Evolutionary conservation across 1,140 invertebrate species (phyloP).

Genomic region (Heliconius congener): DNA sequence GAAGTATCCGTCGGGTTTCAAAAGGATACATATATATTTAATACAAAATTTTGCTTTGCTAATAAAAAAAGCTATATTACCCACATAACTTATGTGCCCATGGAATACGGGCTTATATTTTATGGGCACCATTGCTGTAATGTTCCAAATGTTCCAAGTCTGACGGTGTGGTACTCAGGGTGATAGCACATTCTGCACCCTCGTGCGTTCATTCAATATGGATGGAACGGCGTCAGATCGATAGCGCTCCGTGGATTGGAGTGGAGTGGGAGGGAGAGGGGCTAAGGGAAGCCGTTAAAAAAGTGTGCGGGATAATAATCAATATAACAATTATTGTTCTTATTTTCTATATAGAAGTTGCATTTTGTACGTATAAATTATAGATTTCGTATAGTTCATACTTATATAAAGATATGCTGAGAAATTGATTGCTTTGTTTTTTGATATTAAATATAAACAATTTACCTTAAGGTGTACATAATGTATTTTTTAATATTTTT

Average conservation of each 20-base stretch:
- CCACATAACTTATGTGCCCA: not conserved
- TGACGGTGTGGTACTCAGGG: conserved; percentile 9
- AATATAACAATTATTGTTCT: not conserved
- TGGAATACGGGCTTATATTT: not conserved
- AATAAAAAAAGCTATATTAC: not conserved
- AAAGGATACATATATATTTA: not conserved
- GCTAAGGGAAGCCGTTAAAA: conserved; percentile 35
- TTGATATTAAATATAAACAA: too few relatives aligned
- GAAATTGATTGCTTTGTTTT: too few relatives aligned
- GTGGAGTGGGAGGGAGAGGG: conserved; percentile 33
- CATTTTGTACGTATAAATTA: too few relatives aligned
- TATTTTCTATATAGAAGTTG: too few relatives aligned
- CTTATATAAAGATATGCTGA: too few relatives aligned
- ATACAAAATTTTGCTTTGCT: not conserved
- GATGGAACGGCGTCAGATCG: conserved; percentile 39
- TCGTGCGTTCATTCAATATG: conserved; percentile 48
- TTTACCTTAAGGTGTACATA: too few relatives aligned
- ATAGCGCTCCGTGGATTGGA: conserved; percentile 31
- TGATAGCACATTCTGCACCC: conserved; percentile 42
- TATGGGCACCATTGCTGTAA: not conserved
- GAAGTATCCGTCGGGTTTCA: too few relatives aligned
- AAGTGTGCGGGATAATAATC: conserved; percentile 30
- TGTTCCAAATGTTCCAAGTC: conserved; percentile 25
- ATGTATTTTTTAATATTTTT: too few relatives aligned
- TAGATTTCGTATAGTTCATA: too few relatives aligned